Evolutionary conservation across 2,113 vertebrate species (phyloP).

Genomic region (Boulengeromyrus knoepffleri): DNA sequence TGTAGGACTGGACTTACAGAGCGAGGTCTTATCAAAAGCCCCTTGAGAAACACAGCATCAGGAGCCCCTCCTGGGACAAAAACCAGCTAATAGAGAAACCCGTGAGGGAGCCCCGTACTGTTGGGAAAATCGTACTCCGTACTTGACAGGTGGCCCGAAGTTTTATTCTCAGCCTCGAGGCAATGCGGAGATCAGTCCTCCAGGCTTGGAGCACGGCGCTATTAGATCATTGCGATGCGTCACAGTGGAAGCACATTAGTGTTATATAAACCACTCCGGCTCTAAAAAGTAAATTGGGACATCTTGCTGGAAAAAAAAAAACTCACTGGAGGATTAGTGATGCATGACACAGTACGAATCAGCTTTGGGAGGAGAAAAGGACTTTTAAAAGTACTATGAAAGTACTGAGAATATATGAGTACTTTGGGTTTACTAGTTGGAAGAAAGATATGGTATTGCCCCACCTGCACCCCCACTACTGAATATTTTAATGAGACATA

Average conservation of each 20-base stretch:
- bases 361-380: conserved; percentile 1
- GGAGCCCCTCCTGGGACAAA: background rate
- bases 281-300: conserved; percentile 19
- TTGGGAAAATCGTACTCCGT: background rate
- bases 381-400: background rate
- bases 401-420: background rate
- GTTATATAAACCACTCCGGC: conserved; percentile 27
- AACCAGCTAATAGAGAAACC: background rate
- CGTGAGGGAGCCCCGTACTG: background rate
- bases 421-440: background rate
- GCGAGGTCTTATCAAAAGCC: conserved; percentile 10
- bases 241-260: conserved; percentile 16
- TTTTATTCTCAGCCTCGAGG: conserved; percentile 15
- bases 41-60: background rate
- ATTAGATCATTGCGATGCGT: conserved; percentile 25
- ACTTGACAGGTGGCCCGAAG: conserved; percentile 25
- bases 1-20: background rate
- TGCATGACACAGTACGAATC: conserved; percentile 5
- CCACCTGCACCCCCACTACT: background rate
- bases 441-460: background rate
- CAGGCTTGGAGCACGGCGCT: background rate
- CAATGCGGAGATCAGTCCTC: conserved; percentile 3
- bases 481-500: background rate
- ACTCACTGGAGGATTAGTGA: background rate
- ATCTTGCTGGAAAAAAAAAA: conserved; percentile 12